Base-by-base conservation (phyloP, 2,113 vertebrate species). In the Otis tarda region DNA sequence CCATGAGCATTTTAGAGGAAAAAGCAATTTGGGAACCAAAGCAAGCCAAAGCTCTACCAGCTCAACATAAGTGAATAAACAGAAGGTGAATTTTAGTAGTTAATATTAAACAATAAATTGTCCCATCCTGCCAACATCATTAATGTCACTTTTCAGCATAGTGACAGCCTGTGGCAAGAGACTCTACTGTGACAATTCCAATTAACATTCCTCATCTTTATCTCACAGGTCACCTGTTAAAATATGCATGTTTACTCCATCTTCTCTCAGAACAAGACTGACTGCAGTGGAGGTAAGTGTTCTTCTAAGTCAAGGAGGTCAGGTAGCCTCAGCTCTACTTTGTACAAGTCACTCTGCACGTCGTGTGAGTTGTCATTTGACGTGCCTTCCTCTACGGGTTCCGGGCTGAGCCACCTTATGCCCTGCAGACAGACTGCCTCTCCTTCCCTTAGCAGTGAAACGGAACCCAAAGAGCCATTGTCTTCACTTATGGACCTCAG, bases 141-240 rank as follows among this genome's bases (percentile, higher is more conserved):
- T 83, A 90, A 94, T 12, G 6, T 64, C 60, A 83, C 60, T 84
- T 90, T 45, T 71, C 85, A 68, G 60, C 68, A 81, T 35, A 87
- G 87, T 31, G 68, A 50, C 82, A 93, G 88, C 85, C 94, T 67
- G 88, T 64, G 39, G 78, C 90, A 71, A 92, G 47, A 80, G 47
- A 19, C 33, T 86, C 45, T 35, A 12, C 0, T 0, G 67, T 88
- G 90, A 93, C 94, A 92, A 74, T 75, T 95, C 56, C 90, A 74
- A 92, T 96, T 92, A 95, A 61, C 50, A 86, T 64, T 49, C 68
- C 35, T 93, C 50, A 50, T 89, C 90, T 83, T 88, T 65, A 94
- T 59, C 82, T 77, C 63, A 37, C 90, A 78, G 65, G 59, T 95
- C 79, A 64, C 82, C 90, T 83, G 59, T 73, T 92, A 47, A 93